Base-by-base conservation (phyloP, 1,140 invertebrate genomes). In the Bradysia coprophila region DNA sequence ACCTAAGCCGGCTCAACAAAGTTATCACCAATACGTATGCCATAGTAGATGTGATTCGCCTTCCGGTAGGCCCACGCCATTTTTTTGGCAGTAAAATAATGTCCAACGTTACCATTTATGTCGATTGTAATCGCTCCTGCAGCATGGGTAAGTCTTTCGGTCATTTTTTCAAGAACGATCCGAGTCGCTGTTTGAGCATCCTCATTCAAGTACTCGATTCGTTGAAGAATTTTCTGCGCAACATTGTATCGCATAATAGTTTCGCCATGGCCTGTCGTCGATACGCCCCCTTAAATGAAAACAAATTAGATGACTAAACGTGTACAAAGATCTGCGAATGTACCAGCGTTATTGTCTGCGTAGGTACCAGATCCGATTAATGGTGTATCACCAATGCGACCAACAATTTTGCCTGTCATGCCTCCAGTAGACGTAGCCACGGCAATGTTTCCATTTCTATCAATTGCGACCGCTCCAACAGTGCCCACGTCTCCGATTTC, bases 391-490 rank as follows among this genome's bases (percentile, higher is more conserved):
- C 82, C 81, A 42, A 86, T 76, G 37, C 83, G 62, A 4, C 84
- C 85, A 1, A 72, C 67, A 46, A 74, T 69, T 63, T 88, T 86
- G 4, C 73, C 78, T 43, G 73, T 80, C 45, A 78, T 76, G 13
- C 84, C 83, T n/a, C 85, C 86, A 5, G 83, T 88, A 2, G 82
- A 86, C 2, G 81, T 85, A 1, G 77, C 84, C 33, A 71, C 77
- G 3, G 81, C 81, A 24, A 87, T 61, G 47, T 74, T 68, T 0
- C 79, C 78, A 22, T 65, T 46, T 9, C 48, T 50, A 55, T 88
- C 82, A 20, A 87, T 57, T 8, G 79, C 86, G 9, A 91, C 80
- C 34, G 83, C 84, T 2, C 88, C 87, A 0, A 91, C 84, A 8
- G 86, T 90, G 19, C 77, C 78, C 23, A 73, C 69, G n/a, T n/a